Evolutionary conservation across 2,888 invertebrate genomes (phyloP), one percentile per base, ranked within the genome.

Genomic region (Nipponacmea schrenckii): DNA sequence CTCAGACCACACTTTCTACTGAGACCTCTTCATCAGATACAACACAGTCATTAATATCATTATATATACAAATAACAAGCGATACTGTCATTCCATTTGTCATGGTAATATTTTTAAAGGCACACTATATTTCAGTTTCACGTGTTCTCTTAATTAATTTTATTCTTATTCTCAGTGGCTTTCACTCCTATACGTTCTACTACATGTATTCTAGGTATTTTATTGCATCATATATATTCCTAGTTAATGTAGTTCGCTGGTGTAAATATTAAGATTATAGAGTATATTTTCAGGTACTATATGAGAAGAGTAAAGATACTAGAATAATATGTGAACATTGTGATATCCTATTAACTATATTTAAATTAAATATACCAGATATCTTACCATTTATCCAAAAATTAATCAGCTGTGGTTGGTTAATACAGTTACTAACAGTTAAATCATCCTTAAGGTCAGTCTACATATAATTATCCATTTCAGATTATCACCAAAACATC

Each of bases 281-380:
- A 39, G 10, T 39, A 39, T 39, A 39, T 39, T 39, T 56, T 24
- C 56, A 56, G 56, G 24, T 56, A 12, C 20, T 56, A 15, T 56
- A 56, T 20, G 56, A 56, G 24, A 56, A 14, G 8, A 56, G 56
- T 56, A 24, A 56, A 56, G 56, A 56, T 24, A 56, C 24, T 24
- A 56, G 56, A 56, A 24, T 56, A 24, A 56, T 56, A 12, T 56
- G 20, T 24, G 56, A 56, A 56, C 56, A 56, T 56, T 56, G 56
- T 56, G 56, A 56, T 56, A 56, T 56, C 20, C 14, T 56, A 56
- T 56, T 56, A 8, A 56, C 56, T 24, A 24, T 56, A 24, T 56
- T 56, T 56, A 56, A 56, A 56, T 24, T 56, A 12, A 56, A 56
- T 56, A 20, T 15, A 56, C 56, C 56, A 24, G 56, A 56, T 56